These are phyloP conservation scores for Micromys minutus DNA, from an alignment of 2,113 vertebrate genomes.

Conservation along the genomic window DNA sequence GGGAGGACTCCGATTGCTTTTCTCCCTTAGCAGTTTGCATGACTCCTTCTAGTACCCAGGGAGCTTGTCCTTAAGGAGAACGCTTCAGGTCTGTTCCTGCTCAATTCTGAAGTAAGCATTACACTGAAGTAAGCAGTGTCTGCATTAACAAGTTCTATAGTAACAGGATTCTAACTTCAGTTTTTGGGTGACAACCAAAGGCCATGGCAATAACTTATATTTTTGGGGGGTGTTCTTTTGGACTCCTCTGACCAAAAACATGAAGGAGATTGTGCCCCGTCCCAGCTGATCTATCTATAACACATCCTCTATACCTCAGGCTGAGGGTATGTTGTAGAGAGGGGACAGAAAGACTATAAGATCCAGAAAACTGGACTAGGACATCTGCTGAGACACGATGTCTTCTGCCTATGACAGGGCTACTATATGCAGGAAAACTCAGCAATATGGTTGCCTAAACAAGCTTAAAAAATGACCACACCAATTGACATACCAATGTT, in stretches of 20 bases:
- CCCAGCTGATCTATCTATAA: neutral
- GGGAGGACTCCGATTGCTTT: neutral
- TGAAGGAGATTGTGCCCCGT: neutral
- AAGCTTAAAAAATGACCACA: neutral
- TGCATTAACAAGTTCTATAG: neutral
- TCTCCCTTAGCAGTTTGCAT: neutral
- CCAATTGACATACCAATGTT: neutral
- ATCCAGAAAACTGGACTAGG: neutral
- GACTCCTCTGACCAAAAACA: neutral
- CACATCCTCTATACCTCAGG: neutral
- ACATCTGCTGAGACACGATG: neutral
- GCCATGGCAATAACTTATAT: neutral
- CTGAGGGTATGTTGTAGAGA: neutral
- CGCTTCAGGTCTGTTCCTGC: neutral
- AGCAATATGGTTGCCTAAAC: neutral
- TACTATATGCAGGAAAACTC: neutral
- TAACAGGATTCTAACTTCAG: neutral
- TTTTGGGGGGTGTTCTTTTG: neutral
- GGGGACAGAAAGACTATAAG: neutral
- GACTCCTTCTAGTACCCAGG: neutral
- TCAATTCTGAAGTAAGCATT: neutral
- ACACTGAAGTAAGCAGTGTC: neutral
- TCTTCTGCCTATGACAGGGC: neutral
- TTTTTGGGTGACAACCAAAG: neutral
- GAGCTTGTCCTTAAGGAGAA: neutral